These are phyloP conservation scores for Spilosoma lubricipeda DNA, from an alignment of 2,888 invertebrate species.

Conservation along the genomic window DNA sequence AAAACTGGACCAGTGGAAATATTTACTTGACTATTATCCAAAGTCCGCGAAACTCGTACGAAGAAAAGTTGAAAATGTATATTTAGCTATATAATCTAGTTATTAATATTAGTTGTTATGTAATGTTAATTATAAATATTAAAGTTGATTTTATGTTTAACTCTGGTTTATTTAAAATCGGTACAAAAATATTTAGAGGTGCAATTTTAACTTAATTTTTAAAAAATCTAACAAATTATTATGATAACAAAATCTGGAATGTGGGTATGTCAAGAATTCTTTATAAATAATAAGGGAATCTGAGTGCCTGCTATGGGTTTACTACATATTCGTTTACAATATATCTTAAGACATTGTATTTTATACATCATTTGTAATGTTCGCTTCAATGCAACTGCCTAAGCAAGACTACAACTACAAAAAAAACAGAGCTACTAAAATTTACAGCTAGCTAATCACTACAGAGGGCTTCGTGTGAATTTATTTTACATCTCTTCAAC, in stretches of 20 bases:
- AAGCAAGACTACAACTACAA: background rate
- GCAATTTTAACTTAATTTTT: background rate
- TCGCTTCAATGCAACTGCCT: background rate
- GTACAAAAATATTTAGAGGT: background rate
- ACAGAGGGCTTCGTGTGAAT: constrained; percentile 1
- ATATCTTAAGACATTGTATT: background rate
- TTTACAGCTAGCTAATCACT: constrained; percentile 19
- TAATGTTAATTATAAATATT: constrained; percentile 32
- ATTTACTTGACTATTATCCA: constrained; percentile 80
- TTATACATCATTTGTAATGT: background rate
- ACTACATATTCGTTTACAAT: background rate
- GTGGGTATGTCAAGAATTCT: background rate
- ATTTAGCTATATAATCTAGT: constrained; percentile 69
- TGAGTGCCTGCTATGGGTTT: background rate
- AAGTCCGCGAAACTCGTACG: constrained; percentile 75
- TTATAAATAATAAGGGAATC: background rate
- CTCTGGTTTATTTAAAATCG: constrained; percentile 35
- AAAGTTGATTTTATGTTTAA: constrained; percentile 31
- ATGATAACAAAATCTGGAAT: background rate
- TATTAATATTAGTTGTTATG: constrained; percentile 6
- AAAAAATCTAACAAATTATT: background rate
- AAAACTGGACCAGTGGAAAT: constrained; percentile 83
- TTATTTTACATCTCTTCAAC: no score
- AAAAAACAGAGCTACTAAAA: background rate
- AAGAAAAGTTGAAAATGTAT: constrained; percentile 79